Evolutionary conservation across 2,797 vertebrate genomes (phyloP).

Genomic region (Sciurus vulgaris): DNA sequence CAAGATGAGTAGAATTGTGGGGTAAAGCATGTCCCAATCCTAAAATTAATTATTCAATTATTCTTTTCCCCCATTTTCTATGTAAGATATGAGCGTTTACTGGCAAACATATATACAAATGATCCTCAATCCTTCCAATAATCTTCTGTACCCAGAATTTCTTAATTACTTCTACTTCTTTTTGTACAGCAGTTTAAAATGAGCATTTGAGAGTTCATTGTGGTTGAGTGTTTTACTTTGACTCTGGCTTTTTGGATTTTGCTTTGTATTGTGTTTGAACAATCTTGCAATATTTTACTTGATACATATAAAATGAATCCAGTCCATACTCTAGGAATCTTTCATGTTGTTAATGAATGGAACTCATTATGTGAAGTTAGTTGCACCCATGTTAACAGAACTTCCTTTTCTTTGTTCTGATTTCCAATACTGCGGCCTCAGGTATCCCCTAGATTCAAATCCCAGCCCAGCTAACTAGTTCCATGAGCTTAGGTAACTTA

Average conservation of each 20-base stretch:
- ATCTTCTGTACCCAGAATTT: conserved; percentile 17
- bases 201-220: not conserved
- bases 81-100: not conserved
- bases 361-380: not conserved
- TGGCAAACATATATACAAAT: not conserved
- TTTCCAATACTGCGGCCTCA: not conserved
- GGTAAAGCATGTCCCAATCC: not conserved
- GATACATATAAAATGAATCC: not conserved
- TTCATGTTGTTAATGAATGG: conserved; percentile 8
- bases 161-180: conserved; percentile 20
- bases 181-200: conserved; percentile 38
- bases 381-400: not conserved
- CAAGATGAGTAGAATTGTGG: not conserved
- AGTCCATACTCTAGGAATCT: not conserved
- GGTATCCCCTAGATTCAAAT: not conserved
- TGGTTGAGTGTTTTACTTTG: not conserved
- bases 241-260: not conserved
- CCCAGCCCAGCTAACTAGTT: not conserved
- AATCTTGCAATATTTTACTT: conserved; percentile 53
- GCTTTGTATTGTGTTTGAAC: conserved; percentile 25
- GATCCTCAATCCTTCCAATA: not conserved
- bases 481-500: not conserved
- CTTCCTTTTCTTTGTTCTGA: not conserved
- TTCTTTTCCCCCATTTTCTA: conserved; percentile 22
- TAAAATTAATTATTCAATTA: conserved; percentile 28